These are phyloP conservation scores for Calliopum simillimum DNA, from an alignment of 2,888 invertebrate species.

Conservation along the genomic window DNA sequence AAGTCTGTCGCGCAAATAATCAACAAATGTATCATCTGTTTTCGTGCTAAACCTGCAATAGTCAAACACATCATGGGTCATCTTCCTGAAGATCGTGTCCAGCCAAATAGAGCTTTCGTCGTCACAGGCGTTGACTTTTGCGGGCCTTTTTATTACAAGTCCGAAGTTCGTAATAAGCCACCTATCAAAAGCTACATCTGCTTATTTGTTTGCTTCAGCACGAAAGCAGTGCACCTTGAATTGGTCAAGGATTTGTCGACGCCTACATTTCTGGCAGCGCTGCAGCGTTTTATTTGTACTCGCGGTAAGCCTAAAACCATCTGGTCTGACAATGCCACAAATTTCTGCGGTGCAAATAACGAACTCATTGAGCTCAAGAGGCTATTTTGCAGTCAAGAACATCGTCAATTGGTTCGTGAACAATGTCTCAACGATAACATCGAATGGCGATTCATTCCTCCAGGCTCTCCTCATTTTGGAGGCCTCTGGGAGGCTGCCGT, in stretches of 20 bases:
- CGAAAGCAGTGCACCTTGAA: conserved; percentile 32
- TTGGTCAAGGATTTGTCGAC: conserved; percentile 36
- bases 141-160: conserved; percentile 27
- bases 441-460: conserved; percentile 39
- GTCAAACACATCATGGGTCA: conserved; percentile 37
- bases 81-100: conserved; percentile 7
- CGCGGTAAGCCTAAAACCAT: too few relatives aligned
- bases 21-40: conserved; percentile 22
- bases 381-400: background rate
- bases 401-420: conserved; percentile 21
- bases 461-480: conserved; percentile 34
- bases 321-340: conserved; percentile 41
- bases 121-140: conserved; percentile 32
- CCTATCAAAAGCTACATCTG: conserved; percentile 33
- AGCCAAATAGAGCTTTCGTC: conserved; percentile 18
- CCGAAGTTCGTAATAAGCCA: conserved; percentile 5
- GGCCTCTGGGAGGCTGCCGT: conserved; percentile 36
- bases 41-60: conserved; percentile 3
- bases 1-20: conserved; percentile 4
- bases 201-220: conserved; percentile 34
- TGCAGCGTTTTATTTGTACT: conserved; percentile 34
- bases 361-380: conserved; percentile 8
- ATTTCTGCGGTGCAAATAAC: conserved; percentile 39
- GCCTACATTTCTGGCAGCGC: conserved; percentile 23
- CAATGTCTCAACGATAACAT: conserved; percentile 35